phyloP scores from a whole-genome alignment of 2,888 invertebrate genomes.

The Cryptus viduatorius region DNA sequence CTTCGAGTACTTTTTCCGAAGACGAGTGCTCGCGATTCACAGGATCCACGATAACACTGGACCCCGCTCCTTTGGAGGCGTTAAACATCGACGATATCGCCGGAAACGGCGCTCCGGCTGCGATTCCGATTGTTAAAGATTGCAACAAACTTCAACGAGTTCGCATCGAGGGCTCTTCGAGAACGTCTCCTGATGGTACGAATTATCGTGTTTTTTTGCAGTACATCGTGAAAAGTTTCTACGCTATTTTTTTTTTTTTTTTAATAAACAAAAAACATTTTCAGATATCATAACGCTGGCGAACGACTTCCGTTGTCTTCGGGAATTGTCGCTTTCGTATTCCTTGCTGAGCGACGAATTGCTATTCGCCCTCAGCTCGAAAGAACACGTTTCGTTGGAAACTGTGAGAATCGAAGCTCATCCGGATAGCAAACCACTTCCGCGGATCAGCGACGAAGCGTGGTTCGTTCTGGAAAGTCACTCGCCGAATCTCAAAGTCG shows the following conservation, averaged over 20 bases:
- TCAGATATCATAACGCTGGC: slow-evolving; percentile 79
- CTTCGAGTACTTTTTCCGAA: slow-evolving; percentile 71
- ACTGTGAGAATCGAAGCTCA: slow-evolving; percentile 81
- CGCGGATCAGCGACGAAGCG: slow-evolving; percentile 76
- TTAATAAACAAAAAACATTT: slow-evolving; percentile 15
- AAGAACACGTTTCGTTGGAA: slow-evolving; percentile 76
- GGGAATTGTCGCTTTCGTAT: slow-evolving; percentile 82
- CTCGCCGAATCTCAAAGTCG: slow-evolving; percentile 79
- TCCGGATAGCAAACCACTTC: slow-evolving; percentile 77
- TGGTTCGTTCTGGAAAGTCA: slow-evolving; percentile 79
- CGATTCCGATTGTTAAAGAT: slow-evolving; percentile 71
- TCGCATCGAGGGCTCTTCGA: slow-evolving; percentile 76
- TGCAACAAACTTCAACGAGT: slow-evolving; percentile 77
- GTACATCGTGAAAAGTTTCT: too few relatives aligned
- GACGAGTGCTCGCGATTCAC: slow-evolving; percentile 75
- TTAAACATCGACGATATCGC: slow-evolving; percentile 71
- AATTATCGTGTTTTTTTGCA: neutral
- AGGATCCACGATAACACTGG: slow-evolving; percentile 74
- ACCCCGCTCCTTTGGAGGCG: slow-evolving; percentile 72
- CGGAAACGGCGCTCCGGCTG: slow-evolving; percentile 69
- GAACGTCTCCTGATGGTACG: slow-evolving; percentile 78
- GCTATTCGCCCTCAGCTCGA: slow-evolving; percentile 77
- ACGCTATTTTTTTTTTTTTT: too few relatives aligned
- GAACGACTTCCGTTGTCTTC: slow-evolving; percentile 77
- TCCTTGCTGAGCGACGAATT: slow-evolving; percentile 82